phyloP scores from a whole-genome alignment of 2,888 invertebrate genomes.

The Drosophila dives region DNA sequence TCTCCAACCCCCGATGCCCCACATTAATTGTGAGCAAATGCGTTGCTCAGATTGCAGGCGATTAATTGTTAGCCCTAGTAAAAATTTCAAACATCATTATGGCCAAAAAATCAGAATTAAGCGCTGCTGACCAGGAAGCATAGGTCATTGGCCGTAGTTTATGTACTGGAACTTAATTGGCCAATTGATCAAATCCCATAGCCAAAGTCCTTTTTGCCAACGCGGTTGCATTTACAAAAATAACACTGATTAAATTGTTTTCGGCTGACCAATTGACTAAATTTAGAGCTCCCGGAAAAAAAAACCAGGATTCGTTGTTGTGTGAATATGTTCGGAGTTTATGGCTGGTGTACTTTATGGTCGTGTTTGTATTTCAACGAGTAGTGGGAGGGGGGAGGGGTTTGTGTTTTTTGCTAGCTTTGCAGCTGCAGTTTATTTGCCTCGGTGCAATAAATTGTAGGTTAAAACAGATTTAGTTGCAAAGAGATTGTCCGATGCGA shows the following conservation, averaged over 20 bases:
- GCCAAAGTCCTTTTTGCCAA: constrained; percentile 20
- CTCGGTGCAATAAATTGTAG: constrained; percentile 63
- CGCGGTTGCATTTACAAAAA: constrained; percentile 50
- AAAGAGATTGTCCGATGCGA: constrained; percentile 40
- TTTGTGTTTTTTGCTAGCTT: constrained; percentile 29
- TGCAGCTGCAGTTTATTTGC: constrained; percentile 60
- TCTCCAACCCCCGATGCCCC: neutral
- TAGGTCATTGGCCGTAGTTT: constrained; percentile 64
- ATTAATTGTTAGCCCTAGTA: constrained; percentile 35
- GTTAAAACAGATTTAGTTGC: constrained; percentile 57
- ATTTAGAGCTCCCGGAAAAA: constrained; percentile 35
- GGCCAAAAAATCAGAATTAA: neutral
- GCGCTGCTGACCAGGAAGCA: constrained; percentile 13
- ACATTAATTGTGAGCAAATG: constrained; percentile 52
- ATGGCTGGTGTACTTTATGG: constrained; percentile 66
- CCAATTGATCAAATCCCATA: constrained; percentile 24
- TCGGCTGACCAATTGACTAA: constrained; percentile 70
- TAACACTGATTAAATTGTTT: constrained; percentile 68
- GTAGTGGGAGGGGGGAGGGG: constrained; percentile 3
- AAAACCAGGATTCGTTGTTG: constrained; percentile 16
- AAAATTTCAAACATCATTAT: constrained; percentile 10
- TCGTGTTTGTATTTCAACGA: constrained; percentile 14
- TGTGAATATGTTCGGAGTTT: constrained; percentile 52
- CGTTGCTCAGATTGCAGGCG: constrained; percentile 41
- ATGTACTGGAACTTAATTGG: constrained; percentile 75